Percentiles rank a stretch among this genome's conserved stretches.
phyloP scores from a whole-genome alignment of 2,113 vertebrate species.

The Mirounga angustirostris region DNA sequence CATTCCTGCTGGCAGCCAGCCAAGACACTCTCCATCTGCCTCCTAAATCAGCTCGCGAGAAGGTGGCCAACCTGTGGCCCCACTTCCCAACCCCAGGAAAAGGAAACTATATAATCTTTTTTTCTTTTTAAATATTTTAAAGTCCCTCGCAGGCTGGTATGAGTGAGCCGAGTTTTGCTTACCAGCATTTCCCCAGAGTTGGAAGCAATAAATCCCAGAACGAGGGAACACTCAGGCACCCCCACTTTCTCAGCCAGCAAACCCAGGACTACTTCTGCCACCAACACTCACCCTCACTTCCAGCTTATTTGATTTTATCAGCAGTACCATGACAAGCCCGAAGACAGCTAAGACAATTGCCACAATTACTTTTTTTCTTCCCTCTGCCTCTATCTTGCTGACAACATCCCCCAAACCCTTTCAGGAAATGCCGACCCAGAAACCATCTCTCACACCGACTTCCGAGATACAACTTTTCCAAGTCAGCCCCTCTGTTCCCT shows the following conservation, averaged over 20 bases:
- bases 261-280: slow-evolving; percentile 72
- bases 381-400: slow-evolving; percentile 71
- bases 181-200: slow-evolving; percentile 74
- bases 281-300: slow-evolving; percentile 83
- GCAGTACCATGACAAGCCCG: slow-evolving; percentile 82
- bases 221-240: slow-evolving; percentile 82
- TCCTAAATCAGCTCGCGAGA: neutral
- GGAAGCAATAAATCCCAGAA: slow-evolving; percentile 85
- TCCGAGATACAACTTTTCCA: slow-evolving; percentile 21
- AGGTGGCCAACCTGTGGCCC: neutral
- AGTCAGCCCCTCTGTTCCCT: neutral
- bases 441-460: neutral
- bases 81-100: neutral
- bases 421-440: slow-evolving; percentile 68
- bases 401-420: slow-evolving; percentile 72
- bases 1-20: neutral
- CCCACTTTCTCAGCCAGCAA: slow-evolving; percentile 77
- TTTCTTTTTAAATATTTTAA: neutral
- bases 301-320: slow-evolving; percentile 86
- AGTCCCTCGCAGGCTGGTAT: slow-evolving; percentile 61
- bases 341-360: slow-evolving; percentile 85
- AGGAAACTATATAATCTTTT: neutral
- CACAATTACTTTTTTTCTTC: slow-evolving; percentile 82
- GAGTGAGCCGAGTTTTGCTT: slow-evolving; percentile 82
- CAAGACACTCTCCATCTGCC: neutral